These are phyloP conservation scores for Drosophila kepulauana DNA, from an alignment of 1,140 invertebrate species.

Conservation along the genomic window DNA sequence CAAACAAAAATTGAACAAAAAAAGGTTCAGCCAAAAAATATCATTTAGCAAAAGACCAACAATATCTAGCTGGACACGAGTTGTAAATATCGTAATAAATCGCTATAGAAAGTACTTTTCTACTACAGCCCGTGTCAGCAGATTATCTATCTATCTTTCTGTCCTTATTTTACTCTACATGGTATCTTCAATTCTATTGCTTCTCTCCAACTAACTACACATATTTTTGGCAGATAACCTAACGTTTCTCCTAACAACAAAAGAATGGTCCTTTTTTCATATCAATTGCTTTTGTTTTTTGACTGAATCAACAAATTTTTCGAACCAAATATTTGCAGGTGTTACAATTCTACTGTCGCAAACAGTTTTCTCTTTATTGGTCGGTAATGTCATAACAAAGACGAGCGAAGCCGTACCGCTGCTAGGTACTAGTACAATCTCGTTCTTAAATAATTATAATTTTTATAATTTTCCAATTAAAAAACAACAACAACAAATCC, in stretches of 20 bases:
- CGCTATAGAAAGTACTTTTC: not conserved
- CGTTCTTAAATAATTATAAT: slow-evolving; percentile 49
- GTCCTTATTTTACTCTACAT: not conserved
- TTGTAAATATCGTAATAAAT: slow-evolving; percentile 16
- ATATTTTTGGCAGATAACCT: slow-evolving; percentile 17
- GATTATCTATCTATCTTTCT: not conserved
- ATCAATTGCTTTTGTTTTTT: not conserved
- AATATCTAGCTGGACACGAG: slow-evolving; percentile 2
- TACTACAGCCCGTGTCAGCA: slow-evolving; percentile 23
- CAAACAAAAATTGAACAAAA: slow-evolving; percentile 18
- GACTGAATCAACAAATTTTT: slow-evolving; percentile 35
- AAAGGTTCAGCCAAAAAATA: slow-evolving; percentile 84
- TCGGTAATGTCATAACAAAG: slow-evolving; percentile 98
- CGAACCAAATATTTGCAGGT: slow-evolving; percentile 89
- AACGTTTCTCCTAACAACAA: not conserved
- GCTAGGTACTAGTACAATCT: slow-evolving; percentile 90
- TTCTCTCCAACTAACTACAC: slow-evolving; percentile 8
- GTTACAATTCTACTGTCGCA: slow-evolving; percentile 99
- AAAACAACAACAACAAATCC: slow-evolving; percentile 45
- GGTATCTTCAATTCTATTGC: not conserved
- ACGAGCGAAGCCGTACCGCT: slow-evolving; percentile 98
- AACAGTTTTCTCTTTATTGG: slow-evolving; percentile 99
- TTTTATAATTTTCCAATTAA: slow-evolving; percentile 59
- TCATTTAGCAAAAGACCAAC: slow-evolving; percentile 61
- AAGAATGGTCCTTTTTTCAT: not conserved